These are phyloP conservation scores for Beris morrisii DNA, from an alignment of 2,888 invertebrate species.

Conservation along the genomic window DNA sequence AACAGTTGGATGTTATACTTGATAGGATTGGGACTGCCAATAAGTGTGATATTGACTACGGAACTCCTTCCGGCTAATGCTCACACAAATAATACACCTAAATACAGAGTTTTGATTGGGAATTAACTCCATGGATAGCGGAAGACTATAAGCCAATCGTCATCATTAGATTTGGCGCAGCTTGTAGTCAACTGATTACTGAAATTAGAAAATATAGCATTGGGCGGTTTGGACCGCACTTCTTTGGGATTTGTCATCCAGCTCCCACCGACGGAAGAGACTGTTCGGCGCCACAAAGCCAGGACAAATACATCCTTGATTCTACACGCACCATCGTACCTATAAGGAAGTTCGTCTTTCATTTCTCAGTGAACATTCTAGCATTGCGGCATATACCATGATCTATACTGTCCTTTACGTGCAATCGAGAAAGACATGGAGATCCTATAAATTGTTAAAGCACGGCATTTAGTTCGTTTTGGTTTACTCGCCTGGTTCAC, in stretches of 20 bases:
- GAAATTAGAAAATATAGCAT: too few species aligned
- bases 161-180: too few species aligned
- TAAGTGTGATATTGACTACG: constrained; percentile 73
- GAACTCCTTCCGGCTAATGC: too few species aligned
- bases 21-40: constrained; percentile 73
- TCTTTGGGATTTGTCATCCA: constrained; percentile 76
- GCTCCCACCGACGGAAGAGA: constrained; percentile 59
- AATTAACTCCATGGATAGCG: too few species aligned
- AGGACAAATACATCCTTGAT: constrained; percentile 68
- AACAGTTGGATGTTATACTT: constrained; percentile 77
- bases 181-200: too few species aligned
- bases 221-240: too few species aligned
- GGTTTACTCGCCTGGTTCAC: constrained; percentile 83
- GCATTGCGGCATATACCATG: constrained; percentile 86
- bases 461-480: constrained; percentile 84
- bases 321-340: constrained; percentile 67
- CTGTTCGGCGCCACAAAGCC: constrained; percentile 62
- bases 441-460: constrained; percentile 75
- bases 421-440: constrained; percentile 81
- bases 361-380: constrained; percentile 90
- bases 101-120: too few species aligned
- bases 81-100: too few species aligned
- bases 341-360: constrained; percentile 78
- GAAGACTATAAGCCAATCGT: too few species aligned
- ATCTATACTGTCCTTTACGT: constrained; percentile 83